A percentile compares a stretch with the other conserved stretches of the same genome.
phyloP scores from a whole-genome alignment of 2,113 vertebrate species.

The Hippocampus comes region DNA sequence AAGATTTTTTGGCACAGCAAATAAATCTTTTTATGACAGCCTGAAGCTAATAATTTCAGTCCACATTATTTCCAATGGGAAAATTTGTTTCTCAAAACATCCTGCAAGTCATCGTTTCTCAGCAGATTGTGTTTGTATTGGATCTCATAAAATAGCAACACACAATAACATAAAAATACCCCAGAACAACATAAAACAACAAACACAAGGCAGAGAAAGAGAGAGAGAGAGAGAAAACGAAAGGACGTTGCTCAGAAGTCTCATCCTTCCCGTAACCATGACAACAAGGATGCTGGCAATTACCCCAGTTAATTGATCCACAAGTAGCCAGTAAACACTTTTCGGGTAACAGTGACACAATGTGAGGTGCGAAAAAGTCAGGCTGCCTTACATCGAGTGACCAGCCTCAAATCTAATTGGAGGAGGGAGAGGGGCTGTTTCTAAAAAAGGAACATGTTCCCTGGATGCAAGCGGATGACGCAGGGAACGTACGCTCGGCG shows the following conservation, averaged over 20 bases:
- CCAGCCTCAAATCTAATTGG: neutral
- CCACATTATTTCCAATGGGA: neutral
- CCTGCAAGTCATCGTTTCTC: neutral
- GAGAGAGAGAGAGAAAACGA: neutral
- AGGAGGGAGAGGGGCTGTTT: neutral
- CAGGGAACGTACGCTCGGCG: slow-evolving; percentile 22
- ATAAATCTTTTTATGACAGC: too few relatives aligned
- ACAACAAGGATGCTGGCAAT: slow-evolving; percentile 17
- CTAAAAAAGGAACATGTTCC: slow-evolving; percentile 57
- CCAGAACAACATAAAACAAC: neutral
- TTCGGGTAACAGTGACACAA: slow-evolving; percentile 7
- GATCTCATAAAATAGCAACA: neutral
- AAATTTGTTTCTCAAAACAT: neutral
- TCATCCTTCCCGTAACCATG: slow-evolving; percentile 14
- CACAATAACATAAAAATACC: neutral
- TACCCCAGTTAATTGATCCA: slow-evolving; percentile 17
- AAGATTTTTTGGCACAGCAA: too few relatives aligned
- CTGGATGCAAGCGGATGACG: slow-evolving; percentile 48
- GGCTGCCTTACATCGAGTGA: neutral
- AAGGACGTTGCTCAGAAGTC: neutral
- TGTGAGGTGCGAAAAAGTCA: neutral
- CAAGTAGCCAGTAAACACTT: slow-evolving; percentile 25
- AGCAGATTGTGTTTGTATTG: neutral
- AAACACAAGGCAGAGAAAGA: slow-evolving; percentile 6
- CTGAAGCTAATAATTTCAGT: too few relatives aligned